Percentiles rank a stretch among this genome's conserved stretches.
Conservation (phyloP, 2,113 vertebrate genomes). For the Ivindomyrus marchei region DNA sequence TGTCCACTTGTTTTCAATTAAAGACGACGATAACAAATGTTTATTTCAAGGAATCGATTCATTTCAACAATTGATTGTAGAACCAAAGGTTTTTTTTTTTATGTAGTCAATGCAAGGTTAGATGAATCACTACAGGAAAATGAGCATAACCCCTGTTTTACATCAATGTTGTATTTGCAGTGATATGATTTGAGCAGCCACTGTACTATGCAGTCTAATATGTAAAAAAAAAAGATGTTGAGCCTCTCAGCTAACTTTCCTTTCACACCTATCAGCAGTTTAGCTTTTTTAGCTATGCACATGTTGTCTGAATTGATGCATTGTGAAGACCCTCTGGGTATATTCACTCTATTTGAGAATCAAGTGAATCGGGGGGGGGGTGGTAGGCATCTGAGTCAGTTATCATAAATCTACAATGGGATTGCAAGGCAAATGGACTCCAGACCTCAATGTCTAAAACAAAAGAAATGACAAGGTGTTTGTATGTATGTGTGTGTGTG, state of each 20-base stretch:
- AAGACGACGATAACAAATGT: conserved; percentile 67
- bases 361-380: conserved; percentile 30
- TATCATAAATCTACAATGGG: conserved; percentile 68
- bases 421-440: conserved; percentile 51
- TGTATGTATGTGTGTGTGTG: background rate
- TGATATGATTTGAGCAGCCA: conserved; percentile 40
- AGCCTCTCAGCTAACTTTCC: conserved; percentile 49
- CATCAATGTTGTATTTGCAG: conserved; percentile 36
- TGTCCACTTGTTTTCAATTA: conserved; percentile 66
- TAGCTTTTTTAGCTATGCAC: conserved; percentile 45
- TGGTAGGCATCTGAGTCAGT: conserved; percentile 56
- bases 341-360: conserved; percentile 48
- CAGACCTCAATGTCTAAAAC: conserved; percentile 17
- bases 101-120: conserved; percentile 30
- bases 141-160: conserved; percentile 29
- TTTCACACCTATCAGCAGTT: conserved; percentile 51
- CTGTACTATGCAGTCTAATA: conserved; percentile 43
- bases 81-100: conserved; percentile 22
- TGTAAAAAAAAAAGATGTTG: conserved; percentile 52
- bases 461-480: background rate
- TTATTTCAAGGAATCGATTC: conserved; percentile 57
- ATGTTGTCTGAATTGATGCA: conserved; percentile 51
- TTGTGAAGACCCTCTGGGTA: conserved; percentile 58
- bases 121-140: conserved; percentile 5
- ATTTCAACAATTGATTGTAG: conserved; percentile 42